These are phyloP conservation scores for Rhinopomastus cyanomelas DNA, from an alignment of 2,113 vertebrate genomes.

Conservation along the genomic window DNA sequence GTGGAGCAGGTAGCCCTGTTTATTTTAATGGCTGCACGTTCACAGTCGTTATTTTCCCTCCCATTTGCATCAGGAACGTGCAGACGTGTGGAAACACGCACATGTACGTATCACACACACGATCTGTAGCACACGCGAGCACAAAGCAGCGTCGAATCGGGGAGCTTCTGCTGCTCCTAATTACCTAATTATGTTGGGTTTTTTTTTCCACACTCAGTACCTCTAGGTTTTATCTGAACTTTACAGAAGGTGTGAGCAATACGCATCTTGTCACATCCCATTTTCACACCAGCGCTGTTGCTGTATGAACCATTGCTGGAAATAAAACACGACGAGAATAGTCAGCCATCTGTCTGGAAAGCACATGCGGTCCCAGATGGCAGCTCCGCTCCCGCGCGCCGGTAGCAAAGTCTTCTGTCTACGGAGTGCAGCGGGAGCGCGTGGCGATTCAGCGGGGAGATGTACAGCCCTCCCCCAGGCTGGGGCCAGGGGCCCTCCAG, in stretches of 20 bases:
- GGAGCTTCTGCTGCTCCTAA: background rate
- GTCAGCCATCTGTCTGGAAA: constrained; percentile 76
- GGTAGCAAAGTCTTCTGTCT: constrained; percentile 72
- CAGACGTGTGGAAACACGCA: background rate
- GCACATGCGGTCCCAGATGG: constrained; percentile 72
- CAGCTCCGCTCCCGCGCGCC: constrained; percentile 62
- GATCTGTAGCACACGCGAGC: background rate
- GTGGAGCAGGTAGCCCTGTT: background rate
- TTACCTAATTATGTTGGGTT: constrained; percentile 61
- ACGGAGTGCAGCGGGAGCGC: constrained; percentile 63
- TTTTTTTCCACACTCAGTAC: constrained; percentile 29
- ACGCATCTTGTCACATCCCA: constrained; percentile 72
- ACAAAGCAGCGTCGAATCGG: constrained; percentile 7
- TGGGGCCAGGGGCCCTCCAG: background rate
- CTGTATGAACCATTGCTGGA: constrained; percentile 72
- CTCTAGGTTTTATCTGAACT: constrained; percentile 69
- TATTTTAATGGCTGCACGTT: background rate
- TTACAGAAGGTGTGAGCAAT: constrained; percentile 68
- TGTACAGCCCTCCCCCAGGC: constrained; percentile 15
- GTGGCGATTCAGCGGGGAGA: constrained; percentile 43
- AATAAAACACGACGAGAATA: constrained; percentile 71
- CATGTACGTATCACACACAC: background rate
- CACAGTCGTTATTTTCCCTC: background rate
- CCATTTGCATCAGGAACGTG: background rate
- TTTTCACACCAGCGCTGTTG: constrained; percentile 69